Evolutionary conservation across 2,888 invertebrate genomes (phyloP).

Genomic region (Eulithis testata): DNA sequence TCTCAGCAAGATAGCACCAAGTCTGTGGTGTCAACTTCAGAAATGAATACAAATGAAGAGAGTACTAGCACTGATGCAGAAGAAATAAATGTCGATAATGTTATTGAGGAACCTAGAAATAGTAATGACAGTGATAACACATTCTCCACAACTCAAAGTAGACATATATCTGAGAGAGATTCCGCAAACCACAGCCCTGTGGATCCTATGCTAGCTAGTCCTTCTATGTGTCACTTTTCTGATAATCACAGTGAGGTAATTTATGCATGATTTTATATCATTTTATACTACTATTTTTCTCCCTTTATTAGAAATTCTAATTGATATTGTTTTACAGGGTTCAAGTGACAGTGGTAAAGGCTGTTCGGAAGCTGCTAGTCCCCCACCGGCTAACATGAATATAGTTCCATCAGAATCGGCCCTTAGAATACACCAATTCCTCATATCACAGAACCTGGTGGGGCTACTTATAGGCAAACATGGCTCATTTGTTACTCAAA

Average conservation of each 20-base stretch:
- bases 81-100: constrained; percentile 64
- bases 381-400: constrained; percentile 86
- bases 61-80: constrained; percentile 58
- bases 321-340: constrained; percentile 75
- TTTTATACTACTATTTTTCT: background rate
- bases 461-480: constrained; percentile 94
- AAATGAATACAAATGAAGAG: constrained; percentile 52
- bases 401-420: constrained; percentile 76
- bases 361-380: constrained; percentile 89
- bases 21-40: constrained; percentile 53
- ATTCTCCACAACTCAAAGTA: constrained; percentile 69
- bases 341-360: constrained; percentile 95
- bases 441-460: constrained; percentile 90
- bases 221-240: constrained; percentile 87
- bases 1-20: constrained; percentile 59
- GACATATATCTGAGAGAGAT: constrained; percentile 84
- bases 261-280: constrained; percentile 1
- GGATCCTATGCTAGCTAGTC: constrained; percentile 88
- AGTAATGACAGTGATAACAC: constrained; percentile 67
- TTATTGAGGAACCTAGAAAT: constrained; percentile 65
- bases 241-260: constrained; percentile 88
- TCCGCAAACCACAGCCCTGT: constrained; percentile 92
- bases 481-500: constrained; percentile 92
- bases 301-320: background rate
- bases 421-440: constrained; percentile 88